Evolutionary conservation across 1,140 invertebrate genomes (phyloP), one percentile per base, ranked within the genome.

Genomic region (Drosophila nebulosa): DNA sequence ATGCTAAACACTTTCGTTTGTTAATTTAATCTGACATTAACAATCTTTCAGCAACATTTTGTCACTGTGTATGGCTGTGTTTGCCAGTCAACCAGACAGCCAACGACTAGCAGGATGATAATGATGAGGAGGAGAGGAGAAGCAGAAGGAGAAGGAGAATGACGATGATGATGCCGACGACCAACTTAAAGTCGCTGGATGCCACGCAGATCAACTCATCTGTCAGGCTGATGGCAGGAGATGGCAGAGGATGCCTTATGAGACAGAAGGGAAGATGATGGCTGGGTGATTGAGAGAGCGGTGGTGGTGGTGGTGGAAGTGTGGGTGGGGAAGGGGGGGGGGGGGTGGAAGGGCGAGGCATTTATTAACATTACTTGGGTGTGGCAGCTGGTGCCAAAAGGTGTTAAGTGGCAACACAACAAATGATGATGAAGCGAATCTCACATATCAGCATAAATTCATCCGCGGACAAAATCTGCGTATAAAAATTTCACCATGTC

Each of bases 341-440:
- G 50, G 5, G n/a, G 61, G 24, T 3, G 4, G 30, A 32, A 32
- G 30, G 30, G 30, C 30, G 10, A 32, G 10, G 76, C 70, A 81
- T 86, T 86, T 88, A 86, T 86, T 86, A 86, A 88, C 78, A 81
- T 74, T 79, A 67, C 83, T 67, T 30, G 74, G 74, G 70, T 42
- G 62, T 52, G 62, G 63, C 57, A 75, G 74, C 79, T 77, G 79
- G 70, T 77, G 74, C 74, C 74, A 77, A 73, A 77, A 77, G 74
- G 74, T 77, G 74, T 77, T 77, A 77, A 77, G 74, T 74, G 74
- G 70, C 74, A 74, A 66, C 62, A 74, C 61, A 62, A 57, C 70
- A 88, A 85, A 84, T 86, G 83, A 85, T 86, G 83, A 85, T 88
- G 83, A 85, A 73, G 69, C 83, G 71, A 77, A 76, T 75, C 80